A percentile compares a stretch with the other conserved stretches of the same genome.
phyloP scores from a whole-genome alignment of 2,113 vertebrate species.

The Gambusia affinis region DNA sequence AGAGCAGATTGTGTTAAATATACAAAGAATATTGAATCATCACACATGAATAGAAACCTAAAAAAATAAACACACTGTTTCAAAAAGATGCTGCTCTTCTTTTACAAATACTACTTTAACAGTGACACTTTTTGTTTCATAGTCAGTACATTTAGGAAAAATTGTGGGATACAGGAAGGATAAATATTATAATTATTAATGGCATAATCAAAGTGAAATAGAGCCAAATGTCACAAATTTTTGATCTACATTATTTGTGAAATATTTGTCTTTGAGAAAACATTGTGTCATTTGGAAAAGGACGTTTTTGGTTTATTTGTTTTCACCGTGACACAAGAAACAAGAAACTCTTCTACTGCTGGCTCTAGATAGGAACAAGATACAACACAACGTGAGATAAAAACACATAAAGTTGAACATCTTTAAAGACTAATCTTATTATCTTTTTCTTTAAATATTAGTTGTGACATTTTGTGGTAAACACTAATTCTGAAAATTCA shows the following conservation, averaged over 20 bases:
- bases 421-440: constrained; percentile 4
- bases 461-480: background rate
- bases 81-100: constrained; percentile 1
- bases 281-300: background rate
- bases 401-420: constrained; percentile 11
- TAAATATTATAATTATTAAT: no score
- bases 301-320: background rate
- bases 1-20: constrained; percentile 8
- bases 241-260: no score
- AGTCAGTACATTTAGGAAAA: no score
- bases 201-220: no score
- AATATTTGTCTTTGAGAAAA: background rate
- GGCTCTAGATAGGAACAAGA: background rate
- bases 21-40: background rate
- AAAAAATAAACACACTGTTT: background rate
- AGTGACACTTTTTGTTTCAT: background rate
- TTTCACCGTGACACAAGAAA: constrained; percentile 22
- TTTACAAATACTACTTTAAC: background rate
- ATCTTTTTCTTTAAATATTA: background rate
- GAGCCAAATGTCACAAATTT: no score
- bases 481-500: background rate
- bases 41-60: background rate
- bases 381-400: constrained; percentile 18
- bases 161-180: no score
- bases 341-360: background rate